Base-by-base conservation (phyloP, 2,888 invertebrate species). In the Apotomis capreana region DNA sequence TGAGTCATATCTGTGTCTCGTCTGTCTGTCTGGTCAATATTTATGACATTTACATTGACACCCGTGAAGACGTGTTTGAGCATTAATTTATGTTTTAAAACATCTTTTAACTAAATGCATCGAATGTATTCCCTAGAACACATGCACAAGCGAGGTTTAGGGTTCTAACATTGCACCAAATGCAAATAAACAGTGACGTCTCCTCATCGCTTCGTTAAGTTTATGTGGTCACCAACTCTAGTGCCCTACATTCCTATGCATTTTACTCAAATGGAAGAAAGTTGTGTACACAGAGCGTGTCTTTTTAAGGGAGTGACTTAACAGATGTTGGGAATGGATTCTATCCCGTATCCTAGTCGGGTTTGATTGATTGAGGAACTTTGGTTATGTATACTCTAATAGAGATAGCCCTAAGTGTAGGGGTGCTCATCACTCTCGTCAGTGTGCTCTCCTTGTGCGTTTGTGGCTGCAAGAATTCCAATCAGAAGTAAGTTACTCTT, bases 381-480 rank as follows among this genome's bases (percentile, higher is more conserved):
- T 79, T 86, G 85, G 86, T 82, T 84, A 94, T 94, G 94, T 92
- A 87, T 90, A 89, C 89, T 78, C 74, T 91, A 77, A 77, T 93
- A 81, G 92, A 93, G 81, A 84, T 92, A 79, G 89, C 84, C 80
- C 76, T 94, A 68, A 90, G 89, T 84, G 82, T 91, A 76, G 93
- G 89, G 84, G 89, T 91, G 84, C 87, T 92, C 63, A 84, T 87
- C 80, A 89, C 90, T 81, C 90, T 94, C 71, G 81, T 91, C 86
- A 82, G 94, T 86, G 80, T 94, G 81, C 89, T 96, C 77, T 94
- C 95, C 75, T 94, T 94, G 78, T 96, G 96, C 87, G 94, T 96
- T 77, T 96, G 96, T 86, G 95, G 95, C 85, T 96, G 96, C 89
- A 95, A 95, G 81, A 95, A 95, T 81, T 95, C 95, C 80, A 94